These are phyloP conservation scores for Parazoanthus swiftii DNA, from an alignment of 92 coral and sea anemone genomes.

Conservation along the genomic window DNA sequence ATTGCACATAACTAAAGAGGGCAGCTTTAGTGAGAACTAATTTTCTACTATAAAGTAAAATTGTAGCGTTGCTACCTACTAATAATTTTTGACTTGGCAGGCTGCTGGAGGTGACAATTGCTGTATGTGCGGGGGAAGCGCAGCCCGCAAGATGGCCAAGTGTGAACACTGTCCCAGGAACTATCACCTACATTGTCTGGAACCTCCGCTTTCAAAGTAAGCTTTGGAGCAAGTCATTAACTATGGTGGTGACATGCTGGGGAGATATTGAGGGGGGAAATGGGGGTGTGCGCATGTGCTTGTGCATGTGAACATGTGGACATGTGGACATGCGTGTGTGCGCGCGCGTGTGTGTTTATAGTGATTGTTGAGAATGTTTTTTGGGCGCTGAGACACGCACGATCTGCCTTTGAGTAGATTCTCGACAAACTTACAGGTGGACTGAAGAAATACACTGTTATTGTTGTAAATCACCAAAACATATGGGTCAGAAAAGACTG, in stretches of 20 bases:
- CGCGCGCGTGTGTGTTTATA: not conserved
- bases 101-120: constrained; percentile 98
- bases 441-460: not conserved
- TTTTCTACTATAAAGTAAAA: too few relatives aligned
- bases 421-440: too few relatives aligned
- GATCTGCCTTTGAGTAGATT: too few relatives aligned
- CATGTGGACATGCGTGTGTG: not conserved
- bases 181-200: constrained; percentile 92
- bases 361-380: too few relatives aligned
- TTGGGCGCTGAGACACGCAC: too few relatives aligned
- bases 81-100: constrained; percentile 34
- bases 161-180: constrained; percentile 98
- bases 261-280: not conserved
- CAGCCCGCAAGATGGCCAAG: constrained; percentile 91
- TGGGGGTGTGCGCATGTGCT: too few relatives aligned
- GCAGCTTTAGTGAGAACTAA: too few relatives aligned
- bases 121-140: constrained; percentile 89
- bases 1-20: too few relatives aligned
- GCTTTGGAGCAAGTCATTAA: not conserved
- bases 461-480: not conserved
- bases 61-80: not conserved
- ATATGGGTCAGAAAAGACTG: not conserved
- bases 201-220: constrained; percentile 95
- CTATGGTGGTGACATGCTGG: too few relatives aligned
- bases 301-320: not conserved